Base-by-base conservation (phyloP, 2,797 vertebrate genomes). In the Loriculus beryllinus region DNA sequence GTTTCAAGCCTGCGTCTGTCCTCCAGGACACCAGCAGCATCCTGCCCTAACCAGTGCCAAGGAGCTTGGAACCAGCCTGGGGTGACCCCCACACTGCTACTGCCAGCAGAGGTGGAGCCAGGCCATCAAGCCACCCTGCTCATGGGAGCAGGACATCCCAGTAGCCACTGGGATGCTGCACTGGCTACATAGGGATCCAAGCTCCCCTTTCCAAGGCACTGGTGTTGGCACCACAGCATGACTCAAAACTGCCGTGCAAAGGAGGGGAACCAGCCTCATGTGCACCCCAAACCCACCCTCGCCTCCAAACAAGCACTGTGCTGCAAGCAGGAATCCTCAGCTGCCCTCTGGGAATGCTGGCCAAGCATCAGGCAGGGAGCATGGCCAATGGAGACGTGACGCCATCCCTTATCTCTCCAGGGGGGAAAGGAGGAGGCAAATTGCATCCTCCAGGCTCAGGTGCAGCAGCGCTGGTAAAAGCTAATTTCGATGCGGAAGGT, bases 381-480 rank as follows among this genome's bases (percentile, higher is more conserved):
- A 1, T 3, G 12, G 57, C 65, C 33, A 45, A 56, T 9, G 14
- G 77, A 94, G 76, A 79, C 79, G 37, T 96, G 94, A 95, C 62
- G 60, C 90, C 96, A 95, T 82, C 72, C 59, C 79, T 91, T 54
- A 37, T 84, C 80, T 84, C 84, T 85, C 93, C 0, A 57, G 56
- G 2, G 62, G 74, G 56, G 12, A 60, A 76, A 35, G 83, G 85
- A 80, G 75, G 64, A 67, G 90, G 89, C 47, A 77, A 69, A 85
- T 74, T 94, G 84, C 87, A 80, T 93, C 92, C 70, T 95, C 85
- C 93, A 90, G 96, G 97, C 97, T 97, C 97, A 97, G 96, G 97
- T 97, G 97, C 94, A 84, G n/a, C 79, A 75, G 60, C 51, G 49
- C 86, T 7, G 8, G 75, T 74, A 43, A 96, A 89, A 96, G 90